Percentiles rank a stretch among this genome's conserved stretches.
These are phyloP conservation scores for Agrotis ipsilon DNA, from an alignment of 2,888 invertebrate species.

Conservation along the genomic window DNA sequence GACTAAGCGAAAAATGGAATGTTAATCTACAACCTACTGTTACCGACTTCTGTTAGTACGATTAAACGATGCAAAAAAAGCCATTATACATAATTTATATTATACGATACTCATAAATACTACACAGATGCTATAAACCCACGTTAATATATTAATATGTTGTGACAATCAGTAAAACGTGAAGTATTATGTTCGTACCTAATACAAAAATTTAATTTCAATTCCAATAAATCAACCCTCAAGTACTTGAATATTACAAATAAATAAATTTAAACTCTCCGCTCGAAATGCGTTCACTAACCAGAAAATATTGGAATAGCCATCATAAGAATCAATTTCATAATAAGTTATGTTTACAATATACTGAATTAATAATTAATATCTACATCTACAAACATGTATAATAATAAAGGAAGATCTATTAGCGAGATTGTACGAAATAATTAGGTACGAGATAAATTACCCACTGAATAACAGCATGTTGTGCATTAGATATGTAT, in stretches of 20 bases:
- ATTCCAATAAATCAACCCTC: slow-evolving; percentile 48
- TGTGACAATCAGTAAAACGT: slow-evolving; percentile 53
- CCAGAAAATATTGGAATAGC: slow-evolving; percentile 83
- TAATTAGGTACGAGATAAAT: slow-evolving; percentile 70
- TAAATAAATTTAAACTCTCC: slow-evolving; percentile 65
- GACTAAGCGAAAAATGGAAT: slow-evolving; percentile 79
- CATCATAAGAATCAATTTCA: slow-evolving; percentile 82
- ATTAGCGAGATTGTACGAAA: slow-evolving; percentile 69
- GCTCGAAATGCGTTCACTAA: slow-evolving; percentile 79
- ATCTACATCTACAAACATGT: slow-evolving; percentile 73
- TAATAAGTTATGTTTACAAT: slow-evolving; percentile 67
- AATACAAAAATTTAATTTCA: slow-evolving; percentile 50
- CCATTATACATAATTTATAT: slow-evolving; percentile 50
- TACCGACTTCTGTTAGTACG: slow-evolving; percentile 75
- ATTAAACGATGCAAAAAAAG: slow-evolving; percentile 66
- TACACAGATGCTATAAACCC: slow-evolving; percentile 55
- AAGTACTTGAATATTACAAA: slow-evolving; percentile 52
- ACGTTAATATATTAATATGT: slow-evolving; percentile 56
- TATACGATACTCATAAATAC: slow-evolving; percentile 62
- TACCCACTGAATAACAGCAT: slow-evolving; percentile 65
- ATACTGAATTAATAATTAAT: slow-evolving; percentile 66
- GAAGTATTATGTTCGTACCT: slow-evolving; percentile 62
- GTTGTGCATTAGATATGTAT: slow-evolving; percentile 68
- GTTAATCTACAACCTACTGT: slow-evolving; percentile 84
- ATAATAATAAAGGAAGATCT: slow-evolving; percentile 73